A percentile compares a stretch with the other conserved stretches of the same genome.
These are phyloP conservation scores for Cichladusa arquata DNA, from an alignment of 2,113 vertebrate species.

Conservation along the genomic window DNA sequence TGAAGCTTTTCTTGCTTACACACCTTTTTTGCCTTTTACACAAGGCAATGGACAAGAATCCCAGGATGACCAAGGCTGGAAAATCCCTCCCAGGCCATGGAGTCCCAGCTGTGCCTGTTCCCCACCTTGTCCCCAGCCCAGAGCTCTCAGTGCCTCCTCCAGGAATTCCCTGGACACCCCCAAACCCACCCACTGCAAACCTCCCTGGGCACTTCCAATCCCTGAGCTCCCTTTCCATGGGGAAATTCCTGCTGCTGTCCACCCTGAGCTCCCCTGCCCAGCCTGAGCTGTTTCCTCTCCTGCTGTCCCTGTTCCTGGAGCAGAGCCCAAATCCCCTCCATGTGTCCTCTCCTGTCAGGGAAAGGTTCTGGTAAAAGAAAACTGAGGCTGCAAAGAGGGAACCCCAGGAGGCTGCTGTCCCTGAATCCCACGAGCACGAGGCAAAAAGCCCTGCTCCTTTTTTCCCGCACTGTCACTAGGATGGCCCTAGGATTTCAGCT, in stretches of 20 bases:
- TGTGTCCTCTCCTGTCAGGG: not conserved
- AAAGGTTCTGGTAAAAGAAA: not conserved
- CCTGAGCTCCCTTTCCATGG: not conserved
- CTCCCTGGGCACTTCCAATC: not conserved
- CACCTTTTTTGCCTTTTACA: not conserved
- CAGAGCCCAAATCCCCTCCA: not conserved
- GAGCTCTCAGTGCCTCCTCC: not conserved
- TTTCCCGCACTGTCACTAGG: not conserved
- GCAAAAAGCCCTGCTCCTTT: not conserved
- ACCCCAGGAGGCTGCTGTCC: not conserved
- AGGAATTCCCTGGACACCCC: accelerated
- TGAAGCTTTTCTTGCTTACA: not conserved
- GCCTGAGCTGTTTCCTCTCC: not conserved
- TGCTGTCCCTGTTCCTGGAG: not conserved
- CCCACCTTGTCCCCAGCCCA: not conserved
- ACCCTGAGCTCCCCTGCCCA: not conserved
- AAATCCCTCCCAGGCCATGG: accelerated
- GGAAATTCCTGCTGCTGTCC: not conserved
- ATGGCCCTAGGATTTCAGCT: not conserved
- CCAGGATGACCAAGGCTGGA: accelerated
- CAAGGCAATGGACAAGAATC: not conserved
- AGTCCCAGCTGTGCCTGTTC: accelerated
- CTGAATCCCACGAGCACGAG: not conserved
- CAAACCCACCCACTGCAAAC: not conserved
- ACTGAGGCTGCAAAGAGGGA: not conserved